phyloP scores from a whole-genome alignment of 1,140 invertebrate species.

The Drosophila willistoni region DNA sequence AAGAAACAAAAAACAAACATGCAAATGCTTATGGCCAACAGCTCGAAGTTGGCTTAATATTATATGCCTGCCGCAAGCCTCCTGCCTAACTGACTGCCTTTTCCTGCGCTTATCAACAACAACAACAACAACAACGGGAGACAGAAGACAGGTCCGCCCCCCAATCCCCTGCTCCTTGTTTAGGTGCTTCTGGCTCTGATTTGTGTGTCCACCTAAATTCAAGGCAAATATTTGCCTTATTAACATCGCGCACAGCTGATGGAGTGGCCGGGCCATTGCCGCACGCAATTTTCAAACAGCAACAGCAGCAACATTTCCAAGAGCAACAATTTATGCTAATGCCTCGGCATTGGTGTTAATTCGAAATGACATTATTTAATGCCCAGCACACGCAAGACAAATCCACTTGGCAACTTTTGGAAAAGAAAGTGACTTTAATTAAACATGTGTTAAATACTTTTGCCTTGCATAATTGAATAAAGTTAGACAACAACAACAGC shows the following conservation, averaged over 20 bases:
- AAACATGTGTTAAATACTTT: slow-evolving; percentile 62
- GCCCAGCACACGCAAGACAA: slow-evolving; percentile 64
- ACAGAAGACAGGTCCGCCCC: neutral
- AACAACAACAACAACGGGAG: neutral
- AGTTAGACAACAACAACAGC: slow-evolving; percentile 27
- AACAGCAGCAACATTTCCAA: neutral
- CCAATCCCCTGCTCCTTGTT: neutral
- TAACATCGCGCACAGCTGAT: slow-evolving; percentile 51
- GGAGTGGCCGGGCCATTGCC: slow-evolving; percentile 34
- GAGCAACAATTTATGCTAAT: slow-evolving; percentile 69
- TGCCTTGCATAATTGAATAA: slow-evolving; percentile 68
- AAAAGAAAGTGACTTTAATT: slow-evolving; percentile 78
- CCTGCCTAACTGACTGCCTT: neutral
- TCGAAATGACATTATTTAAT: slow-evolving; percentile 78
- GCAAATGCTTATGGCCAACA: slow-evolving; percentile 17
- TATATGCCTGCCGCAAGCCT: neutral
- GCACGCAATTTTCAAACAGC: slow-evolving; percentile 46
- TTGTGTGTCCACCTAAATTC: slow-evolving; percentile 50
- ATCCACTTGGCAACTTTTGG: slow-evolving; percentile 33
- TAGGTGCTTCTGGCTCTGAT: slow-evolving; percentile 6
- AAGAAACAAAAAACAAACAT: slow-evolving; percentile 22
- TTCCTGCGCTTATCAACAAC: neutral
- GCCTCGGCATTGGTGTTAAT: slow-evolving; percentile 64
- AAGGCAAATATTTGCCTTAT: slow-evolving; percentile 73
- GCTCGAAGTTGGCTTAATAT: slow-evolving; percentile 4